Evolutionary conservation across 35 echinoderm and acorn worm genomes (phyloP), one percentile per base, ranked within the genome.

Genomic region (Heliocidaris tuberculata): DNA sequence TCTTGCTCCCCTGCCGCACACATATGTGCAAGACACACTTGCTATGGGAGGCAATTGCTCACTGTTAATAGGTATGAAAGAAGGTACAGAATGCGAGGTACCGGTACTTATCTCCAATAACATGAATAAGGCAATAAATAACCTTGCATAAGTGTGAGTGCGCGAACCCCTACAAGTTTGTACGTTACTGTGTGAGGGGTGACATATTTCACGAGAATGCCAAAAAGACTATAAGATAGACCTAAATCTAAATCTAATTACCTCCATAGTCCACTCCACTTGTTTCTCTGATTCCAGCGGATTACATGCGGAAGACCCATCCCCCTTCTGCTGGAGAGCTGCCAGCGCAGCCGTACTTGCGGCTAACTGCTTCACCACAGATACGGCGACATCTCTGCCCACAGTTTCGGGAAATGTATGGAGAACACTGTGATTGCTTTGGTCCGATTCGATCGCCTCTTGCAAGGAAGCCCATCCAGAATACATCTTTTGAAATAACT

Each of bases 191-290:
- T n/a, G n/a, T n/a, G n/a, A n/a, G n/a, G n/a, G n/a, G n/a, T n/a
- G n/a, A n/a, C n/a, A n/a, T n/a, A n/a, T n/a, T n/a, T n/a, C n/a
- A n/a, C n/a, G n/a, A n/a, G n/a, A n/a, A n/a, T n/a, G n/a, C n/a
- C n/a, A n/a, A n/a, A n/a, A n/a, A 42, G 35, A 42, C 35, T 42
- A 3, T 42, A 42, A 42, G 3, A 0, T 42, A 42, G 35, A 42
- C 35, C 35, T 42, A 1, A 42, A 42, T 42, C 35, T 42, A 42
- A 42, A 42, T 42, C 35, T 78, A 93, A 59, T 86, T 93, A 99
- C 98, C 96, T 99, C 98, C 98, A 99, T 99, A 50, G 98, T 99
- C 98, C 98, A 99, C 32, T 96, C 48, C 31, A 99, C 94, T 95
- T 99, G 95, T 48, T 97, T 99, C 85, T 99, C 98, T 21, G 95